Conservation (phyloP, 2,888 invertebrate species). For the Bombylius discolor region DNA sequence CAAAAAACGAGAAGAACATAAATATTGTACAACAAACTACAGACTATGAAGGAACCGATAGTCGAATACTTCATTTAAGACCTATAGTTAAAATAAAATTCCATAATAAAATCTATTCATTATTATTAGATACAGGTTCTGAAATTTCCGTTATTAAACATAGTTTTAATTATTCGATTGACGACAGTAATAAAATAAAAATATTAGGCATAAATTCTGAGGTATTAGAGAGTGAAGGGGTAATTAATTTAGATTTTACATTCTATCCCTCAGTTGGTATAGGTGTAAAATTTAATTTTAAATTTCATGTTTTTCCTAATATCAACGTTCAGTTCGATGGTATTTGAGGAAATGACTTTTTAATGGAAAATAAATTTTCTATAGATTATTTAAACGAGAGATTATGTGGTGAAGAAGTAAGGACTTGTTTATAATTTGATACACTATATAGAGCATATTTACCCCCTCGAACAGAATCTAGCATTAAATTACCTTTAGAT, state of each 20-base stretch:
- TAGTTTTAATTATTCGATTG: too few species aligned
- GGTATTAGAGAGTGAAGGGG: too few species aligned
- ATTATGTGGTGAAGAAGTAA: neutral
- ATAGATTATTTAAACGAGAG: conserved; percentile 1
- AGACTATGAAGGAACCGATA: neutral
- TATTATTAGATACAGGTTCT: neutral
- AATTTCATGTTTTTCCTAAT: conserved; percentile 4
- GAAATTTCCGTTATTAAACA: neutral
- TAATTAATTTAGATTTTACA: neutral
- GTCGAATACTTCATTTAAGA: neutral
- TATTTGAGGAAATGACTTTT: neutral
- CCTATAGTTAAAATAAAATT: neutral
- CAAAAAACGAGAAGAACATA: neutral
- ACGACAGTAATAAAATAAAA: too few species aligned
- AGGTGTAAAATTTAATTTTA: neutral
- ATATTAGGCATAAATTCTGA: too few species aligned
- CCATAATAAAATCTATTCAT: neutral
- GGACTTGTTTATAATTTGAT: conserved; percentile 2
- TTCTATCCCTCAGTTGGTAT: conserved; percentile 1
- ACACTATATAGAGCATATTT: conserved; percentile 2
- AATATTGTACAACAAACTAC: neutral
- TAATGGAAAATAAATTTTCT: neutral
- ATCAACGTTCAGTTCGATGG: neutral
- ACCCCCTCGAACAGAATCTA: neutral
- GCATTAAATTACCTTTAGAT: neutral